These are phyloP conservation scores for Piprites chloris DNA, from an alignment of 2,113 vertebrate species.

Conservation along the genomic window DNA sequence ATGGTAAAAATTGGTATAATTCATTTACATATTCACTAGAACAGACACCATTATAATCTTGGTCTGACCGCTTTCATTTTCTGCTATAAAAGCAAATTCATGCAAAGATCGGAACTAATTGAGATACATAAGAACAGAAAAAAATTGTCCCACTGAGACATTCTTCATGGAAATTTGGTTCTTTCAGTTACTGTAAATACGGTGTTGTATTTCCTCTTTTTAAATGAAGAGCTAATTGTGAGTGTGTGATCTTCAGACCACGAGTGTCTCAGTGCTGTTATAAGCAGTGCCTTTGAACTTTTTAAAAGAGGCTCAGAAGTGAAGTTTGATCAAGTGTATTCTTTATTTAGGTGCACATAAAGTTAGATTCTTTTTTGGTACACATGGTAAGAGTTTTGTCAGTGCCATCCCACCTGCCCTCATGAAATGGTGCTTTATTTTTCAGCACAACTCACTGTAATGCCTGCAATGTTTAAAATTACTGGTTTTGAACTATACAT, in stretches of 20 bases:
- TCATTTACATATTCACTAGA: neutral
- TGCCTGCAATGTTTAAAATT: neutral
- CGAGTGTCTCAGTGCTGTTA: neutral
- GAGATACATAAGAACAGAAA: neutral
- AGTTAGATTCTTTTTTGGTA: constrained; percentile 5
- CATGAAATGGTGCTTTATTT: neutral
- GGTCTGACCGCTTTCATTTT: neutral
- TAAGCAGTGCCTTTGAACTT: neutral
- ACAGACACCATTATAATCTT: neutral
- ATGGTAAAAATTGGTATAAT: neutral
- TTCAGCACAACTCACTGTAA: neutral
- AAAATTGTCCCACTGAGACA: neutral
- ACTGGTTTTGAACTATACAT: neutral
- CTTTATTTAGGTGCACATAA: neutral
- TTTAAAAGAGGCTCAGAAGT: neutral
- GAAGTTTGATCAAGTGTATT: constrained; percentile 1
- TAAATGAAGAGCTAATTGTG: neutral
- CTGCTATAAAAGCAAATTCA: neutral
- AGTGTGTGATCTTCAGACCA: neutral
- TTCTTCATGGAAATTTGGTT: neutral
- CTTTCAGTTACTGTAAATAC: neutral
- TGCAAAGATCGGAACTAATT: neutral
- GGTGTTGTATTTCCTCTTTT: neutral
- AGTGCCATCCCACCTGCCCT: neutral
- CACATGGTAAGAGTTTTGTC: neutral